Evolutionary conservation across 2,888 invertebrate genomes (phyloP).

Genomic region (Clanis bilineata): DNA sequence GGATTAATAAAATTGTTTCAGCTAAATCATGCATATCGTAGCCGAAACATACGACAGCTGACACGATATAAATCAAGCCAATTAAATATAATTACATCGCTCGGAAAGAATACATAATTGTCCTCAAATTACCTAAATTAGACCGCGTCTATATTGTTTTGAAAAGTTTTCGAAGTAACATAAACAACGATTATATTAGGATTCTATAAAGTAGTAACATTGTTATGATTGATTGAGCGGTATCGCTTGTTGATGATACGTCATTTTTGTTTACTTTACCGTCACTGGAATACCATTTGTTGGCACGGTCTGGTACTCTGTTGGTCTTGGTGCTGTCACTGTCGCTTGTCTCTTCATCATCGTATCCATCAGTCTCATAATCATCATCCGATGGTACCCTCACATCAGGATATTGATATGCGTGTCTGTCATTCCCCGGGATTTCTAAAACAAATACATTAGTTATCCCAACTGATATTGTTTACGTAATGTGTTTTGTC

Average conservation of each 20-base stretch:
- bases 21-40: constrained; percentile 9
- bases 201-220: constrained; percentile 45
- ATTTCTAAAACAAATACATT: constrained; percentile 56
- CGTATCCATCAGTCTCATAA: constrained; percentile 68
- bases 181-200: constrained; percentile 35
- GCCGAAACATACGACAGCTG: constrained; percentile 11
- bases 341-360: constrained; percentile 56
- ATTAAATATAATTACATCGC: constrained; percentile 31
- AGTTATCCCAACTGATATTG: neutral
- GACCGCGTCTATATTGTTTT: constrained; percentile 16
- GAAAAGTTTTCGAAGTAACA: constrained; percentile 7
- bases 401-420: constrained; percentile 70
- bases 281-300: constrained; percentile 78
- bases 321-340: constrained; percentile 65
- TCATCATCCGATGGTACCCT: constrained; percentile 67
- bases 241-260: constrained; percentile 14
- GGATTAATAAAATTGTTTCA: constrained; percentile 37
- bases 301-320: constrained; percentile 73
- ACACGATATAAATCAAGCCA: constrained; percentile 32
- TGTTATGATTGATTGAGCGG: constrained; percentile 32
- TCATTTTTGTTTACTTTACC: constrained; percentile 57
- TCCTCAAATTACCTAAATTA: constrained; percentile 35
- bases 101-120: constrained; percentile 25
- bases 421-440: constrained; percentile 74
- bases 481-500: neutral